These are phyloP conservation scores for Melanophora roralis DNA, from an alignment of 2,888 invertebrate genomes.

Conservation along the genomic window DNA sequence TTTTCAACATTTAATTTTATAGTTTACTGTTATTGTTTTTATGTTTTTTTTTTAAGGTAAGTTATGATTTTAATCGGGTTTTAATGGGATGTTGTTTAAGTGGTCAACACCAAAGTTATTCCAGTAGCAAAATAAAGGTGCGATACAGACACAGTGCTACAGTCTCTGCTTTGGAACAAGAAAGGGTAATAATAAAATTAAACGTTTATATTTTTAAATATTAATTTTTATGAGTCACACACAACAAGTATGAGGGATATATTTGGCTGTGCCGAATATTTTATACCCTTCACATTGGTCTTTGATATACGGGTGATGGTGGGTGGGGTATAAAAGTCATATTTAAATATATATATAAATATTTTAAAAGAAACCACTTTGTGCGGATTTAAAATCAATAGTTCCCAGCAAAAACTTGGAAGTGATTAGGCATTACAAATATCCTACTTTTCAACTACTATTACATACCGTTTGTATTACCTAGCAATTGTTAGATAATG, in stretches of 20 bases:
- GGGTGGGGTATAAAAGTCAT: too few relatives aligned
- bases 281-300: too few relatives aligned
- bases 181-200: not conserved
- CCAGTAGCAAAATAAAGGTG: conserved; percentile 36
- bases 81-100: conserved; percentile 33
- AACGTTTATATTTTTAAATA: conserved; percentile 8
- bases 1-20: conserved; percentile 54
- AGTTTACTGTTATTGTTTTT: conserved; percentile 50
- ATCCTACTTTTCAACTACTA: too few relatives aligned
- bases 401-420: too few relatives aligned
- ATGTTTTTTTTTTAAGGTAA: conserved; percentile 31
- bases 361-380: too few relatives aligned
- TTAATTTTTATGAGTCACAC: not conserved
- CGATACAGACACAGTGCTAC: conserved; percentile 34
- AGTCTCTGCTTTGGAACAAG: not conserved
- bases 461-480: too few relatives aligned
- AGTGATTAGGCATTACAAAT: too few relatives aligned
- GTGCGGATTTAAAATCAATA: too few relatives aligned
- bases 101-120: conserved; percentile 1
- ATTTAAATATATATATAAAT: too few relatives aligned
- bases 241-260: not conserved
- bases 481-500: too few relatives aligned
- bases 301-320: too few relatives aligned
- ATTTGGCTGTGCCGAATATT: too few relatives aligned
- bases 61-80: conserved; percentile 55